phyloP scores from a whole-genome alignment of 2,888 invertebrate species.

The Caenorhabditis zanzibari region DNA sequence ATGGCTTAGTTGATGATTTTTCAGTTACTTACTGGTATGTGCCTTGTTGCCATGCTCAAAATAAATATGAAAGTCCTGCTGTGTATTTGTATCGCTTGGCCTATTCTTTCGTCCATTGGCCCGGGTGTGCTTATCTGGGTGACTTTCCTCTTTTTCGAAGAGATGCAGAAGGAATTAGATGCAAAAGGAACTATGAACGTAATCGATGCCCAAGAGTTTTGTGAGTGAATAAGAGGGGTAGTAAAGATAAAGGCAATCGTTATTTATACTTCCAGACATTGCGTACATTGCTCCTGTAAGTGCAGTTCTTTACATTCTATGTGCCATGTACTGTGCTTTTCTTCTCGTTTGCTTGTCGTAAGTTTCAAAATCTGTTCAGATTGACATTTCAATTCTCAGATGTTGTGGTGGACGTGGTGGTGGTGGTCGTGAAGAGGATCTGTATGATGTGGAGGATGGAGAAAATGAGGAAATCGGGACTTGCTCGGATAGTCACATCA shows the following conservation, averaged over 20 bases:
- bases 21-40: too few species aligned
- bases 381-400: background rate
- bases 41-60: background rate
- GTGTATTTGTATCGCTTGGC: background rate
- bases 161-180: too few species aligned
- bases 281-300: background rate
- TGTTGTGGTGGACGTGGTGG: constrained; percentile 7
- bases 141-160: too few species aligned
- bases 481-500: background rate
- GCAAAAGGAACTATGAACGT: too few species aligned
- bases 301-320: background rate
- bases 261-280: background rate
- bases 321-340: background rate
- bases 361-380: background rate
- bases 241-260: too few species aligned
- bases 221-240: too few species aligned
- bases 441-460: background rate
- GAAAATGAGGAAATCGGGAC: background rate
- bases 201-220: too few species aligned
- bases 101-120: background rate
- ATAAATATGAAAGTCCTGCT: background rate
- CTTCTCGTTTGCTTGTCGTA: background rate
- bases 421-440: background rate
- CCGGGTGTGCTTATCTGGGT: background rate
- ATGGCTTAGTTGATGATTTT: background rate